Evolutionary conservation across 2,888 invertebrate species (phyloP).

Genomic region (Physocephala rufipes): DNA sequence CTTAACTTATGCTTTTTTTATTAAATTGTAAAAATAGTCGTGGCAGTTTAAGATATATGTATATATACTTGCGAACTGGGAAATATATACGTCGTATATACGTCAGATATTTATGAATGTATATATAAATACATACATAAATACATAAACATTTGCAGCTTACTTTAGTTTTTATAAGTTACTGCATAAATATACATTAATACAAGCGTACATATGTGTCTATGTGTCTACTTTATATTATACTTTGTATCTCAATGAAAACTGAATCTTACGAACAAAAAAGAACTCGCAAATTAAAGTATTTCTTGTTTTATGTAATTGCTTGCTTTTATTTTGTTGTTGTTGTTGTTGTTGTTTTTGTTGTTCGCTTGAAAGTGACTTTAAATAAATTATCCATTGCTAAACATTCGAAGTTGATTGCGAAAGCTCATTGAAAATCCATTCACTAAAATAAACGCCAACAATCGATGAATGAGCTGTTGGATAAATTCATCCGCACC

Average conservation of each 20-base stretch:
- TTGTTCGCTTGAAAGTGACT: not conserved
- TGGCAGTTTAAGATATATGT: too few relatives aligned
- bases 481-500: constrained; percentile 44
- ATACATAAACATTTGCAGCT: too few relatives aligned
- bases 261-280: not conserved
- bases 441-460: constrained; percentile 36
- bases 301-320: too few relatives aligned
- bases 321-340: not conserved
- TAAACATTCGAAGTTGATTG: constrained; percentile 50
- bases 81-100: not conserved
- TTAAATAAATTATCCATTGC: constrained; percentile 54
- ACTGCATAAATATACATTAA: too few relatives aligned
- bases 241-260: not conserved
- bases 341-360: constrained; percentile 7
- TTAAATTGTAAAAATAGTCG: not conserved
- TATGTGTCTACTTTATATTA: too few relatives aligned
- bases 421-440: constrained; percentile 47
- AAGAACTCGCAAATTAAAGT: not conserved
- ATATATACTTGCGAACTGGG: not conserved
- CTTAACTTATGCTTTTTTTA: not conserved
- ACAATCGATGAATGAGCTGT: constrained; percentile 38
- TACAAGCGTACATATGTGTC: too few relatives aligned
- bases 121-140: not conserved
- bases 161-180: too few relatives aligned
- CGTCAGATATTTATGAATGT: not conserved